Evolutionary conservation across 2,888 invertebrate species (phyloP), one percentile per base, ranked within the genome.

Genomic region (Odontothrips loti): DNA sequence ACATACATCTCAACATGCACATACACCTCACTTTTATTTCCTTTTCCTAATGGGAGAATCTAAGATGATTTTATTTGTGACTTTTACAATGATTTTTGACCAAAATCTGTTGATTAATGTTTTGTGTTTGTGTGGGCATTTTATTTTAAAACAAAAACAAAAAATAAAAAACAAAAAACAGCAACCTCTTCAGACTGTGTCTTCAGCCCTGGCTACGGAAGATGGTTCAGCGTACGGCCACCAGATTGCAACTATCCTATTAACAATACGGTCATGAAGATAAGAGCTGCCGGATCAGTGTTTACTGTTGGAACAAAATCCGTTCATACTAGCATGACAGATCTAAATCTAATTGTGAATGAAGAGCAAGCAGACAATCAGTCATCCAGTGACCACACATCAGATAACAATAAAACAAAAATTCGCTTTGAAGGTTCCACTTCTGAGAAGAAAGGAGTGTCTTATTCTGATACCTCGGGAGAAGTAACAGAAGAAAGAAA

Each of bases 211-310:
- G 86, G 85, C 81, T 85, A 86, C 83, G 85, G 85, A 84, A 85
- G 85, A 80, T 86, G 86, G 86, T 85, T 86, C 82, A 85, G 85
- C 82, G 84, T 86, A 81, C 85, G 85, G 81, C 83, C 85, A 80
- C 85, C 85, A 81, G 84, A 84, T 78, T 82, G 84, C 79, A 82
- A 84, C 83, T 84, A 84, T 82, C 86, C 86, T 48, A 86, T 86
- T 81, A 86, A 86, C 85, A 87, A 87, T 84, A 86, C 86, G 82
- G 85, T 85, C 78, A 85, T 87, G 83, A 86, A 85, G 83, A 87
- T 87, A 82, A 85, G 87, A 51, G 87, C 86, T 80, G 87, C 86
- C 81, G 87, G 87, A 79, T 86, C 86, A 80, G 84, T 86, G 81
- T 86, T 85, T 82, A 85, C 85, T 81, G 86, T 86, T 9, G 85